Evolutionary conservation across 2,888 invertebrate species (phyloP), one percentile per base, ranked within the genome.

Genomic region (Timandra comae): DNA sequence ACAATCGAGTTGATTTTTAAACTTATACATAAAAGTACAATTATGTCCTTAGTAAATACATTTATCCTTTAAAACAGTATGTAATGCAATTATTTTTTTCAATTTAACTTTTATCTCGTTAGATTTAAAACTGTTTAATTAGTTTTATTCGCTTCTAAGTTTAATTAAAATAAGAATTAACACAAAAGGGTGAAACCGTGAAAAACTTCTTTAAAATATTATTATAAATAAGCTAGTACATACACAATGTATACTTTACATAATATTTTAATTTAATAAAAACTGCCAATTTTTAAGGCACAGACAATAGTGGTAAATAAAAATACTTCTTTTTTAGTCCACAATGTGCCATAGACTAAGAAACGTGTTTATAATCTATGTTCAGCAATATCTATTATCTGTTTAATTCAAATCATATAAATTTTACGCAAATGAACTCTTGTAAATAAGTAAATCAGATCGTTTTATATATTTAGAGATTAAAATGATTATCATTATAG

Each of bases 401-500:
- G 11, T 24, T 24, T 7, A 10, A 9, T 10, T 24, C 5, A 24
- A 24, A 24, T 11, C 4, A 24, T 11, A n/a, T 24, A 11, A 10
- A 22, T 21, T 32, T 27, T 31, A 32, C 20, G 11, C 13, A 29
- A 34, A 30, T 32, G 25, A 41, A 39, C 22, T 38, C 27, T 43
- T 41, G 66, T 70, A 69, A 66, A 74, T 72, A 69, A 66, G 73
- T 72, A 67, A 69, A 76, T 69, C 66, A 75, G 52, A 73, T 74
- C 66, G 58, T 77, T 78, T 76, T 79, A 78, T 76, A 77, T 77
- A 38, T 46, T 74, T 79, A 74, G 72, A 72, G 56, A 82, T 67
- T 80, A 80, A 78, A 81, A 67, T 63, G n/a, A 63, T 60, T 69
- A 63, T 70, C 65, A 67, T 63, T 63, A 46, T 29, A 24, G 6